Evolutionary conservation across 2,113 vertebrate species (phyloP).

Genomic region (Numenius arquata): DNA sequence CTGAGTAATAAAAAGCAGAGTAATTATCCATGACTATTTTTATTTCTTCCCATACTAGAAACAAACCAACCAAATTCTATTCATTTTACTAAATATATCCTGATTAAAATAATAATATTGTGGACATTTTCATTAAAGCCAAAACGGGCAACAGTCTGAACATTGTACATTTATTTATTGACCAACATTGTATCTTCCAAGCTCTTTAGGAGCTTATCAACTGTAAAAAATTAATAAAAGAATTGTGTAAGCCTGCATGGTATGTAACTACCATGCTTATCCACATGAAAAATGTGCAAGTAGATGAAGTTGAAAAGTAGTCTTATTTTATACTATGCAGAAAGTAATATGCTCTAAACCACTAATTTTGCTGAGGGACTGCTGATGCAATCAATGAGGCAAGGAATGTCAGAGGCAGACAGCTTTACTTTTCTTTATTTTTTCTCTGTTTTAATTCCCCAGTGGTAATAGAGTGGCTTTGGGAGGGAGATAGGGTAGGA

Average conservation of each 20-base stretch:
- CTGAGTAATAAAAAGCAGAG: not conserved
- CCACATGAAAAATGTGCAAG: not conserved
- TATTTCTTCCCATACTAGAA: not conserved
- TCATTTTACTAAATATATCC: not conserved
- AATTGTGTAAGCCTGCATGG: not conserved
- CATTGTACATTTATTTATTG: not conserved
- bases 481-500: not conserved
- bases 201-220: not conserved
- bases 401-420: not conserved
- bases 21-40: not conserved
- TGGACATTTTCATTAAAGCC: not conserved
- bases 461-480: not conserved
- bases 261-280: not conserved
- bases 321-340: not conserved
- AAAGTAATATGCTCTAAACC: not conserved
- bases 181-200: not conserved
- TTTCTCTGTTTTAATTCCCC: not conserved
- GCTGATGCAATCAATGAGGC: not conserved
- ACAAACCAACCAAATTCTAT: not conserved
- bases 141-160: not conserved
- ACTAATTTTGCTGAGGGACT: not conserved
- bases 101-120: not conserved
- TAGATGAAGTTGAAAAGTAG: not conserved
- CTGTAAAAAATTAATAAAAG: not conserved
- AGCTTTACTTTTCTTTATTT: not conserved